Conservation (phyloP, 2,888 invertebrate species). For the Drosophila gaucha region DNA sequence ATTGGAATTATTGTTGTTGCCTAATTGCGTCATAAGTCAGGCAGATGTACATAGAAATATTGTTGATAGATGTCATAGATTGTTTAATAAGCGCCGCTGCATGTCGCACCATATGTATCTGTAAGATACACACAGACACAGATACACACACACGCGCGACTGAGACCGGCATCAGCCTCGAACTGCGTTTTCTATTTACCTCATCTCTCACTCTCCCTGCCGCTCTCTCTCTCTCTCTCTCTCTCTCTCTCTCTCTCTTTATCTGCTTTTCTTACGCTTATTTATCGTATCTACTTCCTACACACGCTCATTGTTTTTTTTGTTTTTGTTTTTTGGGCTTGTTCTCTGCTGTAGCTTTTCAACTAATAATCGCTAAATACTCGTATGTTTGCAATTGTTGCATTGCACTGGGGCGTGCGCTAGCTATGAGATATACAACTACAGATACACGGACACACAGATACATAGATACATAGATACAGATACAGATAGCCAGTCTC, state of each 20-base stretch:
- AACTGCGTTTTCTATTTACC: conserved; percentile 44
- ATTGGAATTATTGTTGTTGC: conserved; percentile 39
- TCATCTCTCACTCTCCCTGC: conserved; percentile 4
- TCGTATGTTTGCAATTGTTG: conserved; percentile 68
- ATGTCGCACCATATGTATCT: conserved; percentile 25
- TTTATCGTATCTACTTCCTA: conserved; percentile 55
- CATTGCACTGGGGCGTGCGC: conserved; percentile 53
- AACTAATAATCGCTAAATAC: conserved; percentile 72
- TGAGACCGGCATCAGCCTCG: conserved; percentile 56
- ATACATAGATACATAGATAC: conserved; percentile 22
- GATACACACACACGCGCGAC: conserved; percentile 19
- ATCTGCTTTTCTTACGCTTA: conserved; percentile 23
- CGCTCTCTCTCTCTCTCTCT: conserved; percentile 11
- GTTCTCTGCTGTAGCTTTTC: conserved; percentile 35
- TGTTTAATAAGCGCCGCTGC: conserved; percentile 59
- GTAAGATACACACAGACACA: conserved; percentile 24
- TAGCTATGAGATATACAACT: conserved; percentile 34
- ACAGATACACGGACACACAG: conserved; percentile 21
- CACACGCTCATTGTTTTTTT: conserved; percentile 33
- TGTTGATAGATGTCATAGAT: conserved; percentile 64
- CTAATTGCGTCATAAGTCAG: conserved; percentile 71
- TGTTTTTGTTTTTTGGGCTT: conserved; percentile 14
- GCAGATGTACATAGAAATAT: conserved; percentile 20
- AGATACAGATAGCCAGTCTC: conserved; percentile 45
- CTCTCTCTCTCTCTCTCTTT: conserved; percentile 2